Conservation (phyloP, 2,888 invertebrate genomes). For the Mantis religiosa region DNA sequence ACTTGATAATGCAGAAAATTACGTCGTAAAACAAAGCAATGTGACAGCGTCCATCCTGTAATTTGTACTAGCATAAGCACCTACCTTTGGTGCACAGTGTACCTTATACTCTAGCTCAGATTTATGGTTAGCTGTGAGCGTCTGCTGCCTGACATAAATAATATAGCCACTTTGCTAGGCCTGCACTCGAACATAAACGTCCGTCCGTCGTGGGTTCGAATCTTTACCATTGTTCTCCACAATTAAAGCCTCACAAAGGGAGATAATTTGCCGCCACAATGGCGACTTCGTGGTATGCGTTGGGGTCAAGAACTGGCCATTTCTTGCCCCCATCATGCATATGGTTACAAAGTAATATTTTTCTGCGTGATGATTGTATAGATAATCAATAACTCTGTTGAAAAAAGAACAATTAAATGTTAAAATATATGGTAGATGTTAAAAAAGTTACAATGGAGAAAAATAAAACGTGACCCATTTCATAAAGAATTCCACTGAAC, state of each 20-base stretch:
- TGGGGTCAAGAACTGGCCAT: background rate
- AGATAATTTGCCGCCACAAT: background rate
- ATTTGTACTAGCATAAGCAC: background rate
- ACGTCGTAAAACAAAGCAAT: background rate
- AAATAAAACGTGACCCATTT: too few species aligned
- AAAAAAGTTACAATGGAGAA: too few species aligned
- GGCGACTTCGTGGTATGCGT: background rate
- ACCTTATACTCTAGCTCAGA: background rate
- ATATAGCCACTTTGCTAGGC: background rate
- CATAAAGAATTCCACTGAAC: too few species aligned
- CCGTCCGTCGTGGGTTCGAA: background rate
- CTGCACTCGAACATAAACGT: background rate
- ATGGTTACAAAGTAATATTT: background rate
- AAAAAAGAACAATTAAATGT: background rate
- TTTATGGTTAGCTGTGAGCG: background rate
- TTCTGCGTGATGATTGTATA: background rate
- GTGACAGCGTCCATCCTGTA: background rate
- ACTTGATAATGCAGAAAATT: background rate
- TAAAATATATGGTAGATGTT: too few species aligned
- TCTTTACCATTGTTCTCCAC: background rate
- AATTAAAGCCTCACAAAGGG: background rate
- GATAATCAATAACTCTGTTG: background rate
- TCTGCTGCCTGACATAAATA: background rate
- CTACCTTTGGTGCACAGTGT: background rate
- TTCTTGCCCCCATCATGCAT: background rate